Evolutionary conservation across 1,140 invertebrate species (phyloP), one percentile per base, ranked within the genome.

Genomic region (Tetranychus cinnabarinus): DNA sequence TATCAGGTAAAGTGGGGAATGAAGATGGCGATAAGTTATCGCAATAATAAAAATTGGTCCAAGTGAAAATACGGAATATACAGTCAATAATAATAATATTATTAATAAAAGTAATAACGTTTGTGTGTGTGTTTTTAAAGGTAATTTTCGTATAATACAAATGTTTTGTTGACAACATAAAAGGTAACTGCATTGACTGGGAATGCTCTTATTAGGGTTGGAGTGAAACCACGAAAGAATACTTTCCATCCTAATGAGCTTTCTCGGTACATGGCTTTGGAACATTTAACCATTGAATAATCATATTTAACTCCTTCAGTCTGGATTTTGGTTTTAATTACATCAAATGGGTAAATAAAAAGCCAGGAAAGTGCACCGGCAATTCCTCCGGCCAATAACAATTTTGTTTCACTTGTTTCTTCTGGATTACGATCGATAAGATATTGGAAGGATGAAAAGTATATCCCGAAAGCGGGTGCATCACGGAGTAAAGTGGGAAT

Each of bases 161-260:
- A 45, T 33, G 63, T 79, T 81, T 84, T 87, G 4, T 81, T 81
- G 15, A 92, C 86, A 3, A 86, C 84, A 3, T 82, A 77, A 69
- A 93, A 92, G 42, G 85, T 89, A 2, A 84, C 85, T 0, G 87
- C 89, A 68, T 93, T 95, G n/a, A 83, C 84, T 0, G 89, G 86
- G 72, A 93, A 92, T 1, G 89, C 86, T 46, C 89, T 77, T 42
- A 90, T 70, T 15, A 86, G 70, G 0, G 86, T 84, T 1, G 86
- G 84, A 12, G 76, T 78, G 0, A 90, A 67, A 0, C 87, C 87
- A 12, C 81, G 73, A 33, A 78, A 76, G 61, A 90, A 75, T 62
- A 80, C 82, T 0, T 66, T 63, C 61, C 78, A 75, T 0, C 87
- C 86, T 68, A 89, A n/a, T 31, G n/a, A 31, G 23, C 50, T 52